Evolutionary conservation across 2,113 vertebrate species (phyloP).

Genomic region (Hiodon tergisus): DNA sequence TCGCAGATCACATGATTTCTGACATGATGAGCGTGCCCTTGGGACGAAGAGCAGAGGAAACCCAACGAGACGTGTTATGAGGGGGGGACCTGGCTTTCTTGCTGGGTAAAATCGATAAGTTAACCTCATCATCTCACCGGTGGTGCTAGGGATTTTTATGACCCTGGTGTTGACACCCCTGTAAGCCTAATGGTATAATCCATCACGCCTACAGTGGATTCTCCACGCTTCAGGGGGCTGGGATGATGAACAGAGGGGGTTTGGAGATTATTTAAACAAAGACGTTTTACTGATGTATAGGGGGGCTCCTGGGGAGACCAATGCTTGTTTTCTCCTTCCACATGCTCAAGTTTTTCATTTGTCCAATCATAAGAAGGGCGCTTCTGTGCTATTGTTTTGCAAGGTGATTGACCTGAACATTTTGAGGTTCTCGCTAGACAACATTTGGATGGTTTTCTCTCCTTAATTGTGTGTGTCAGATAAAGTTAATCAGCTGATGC

Average conservation of each 20-base stretch:
- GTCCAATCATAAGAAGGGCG: neutral
- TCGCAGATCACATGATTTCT: too few relatives aligned
- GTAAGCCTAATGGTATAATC: neutral
- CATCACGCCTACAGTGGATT: neutral
- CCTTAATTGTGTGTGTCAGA: neutral
- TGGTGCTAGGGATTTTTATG: neutral
- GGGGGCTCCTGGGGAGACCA: too few relatives aligned
- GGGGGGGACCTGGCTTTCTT: neutral
- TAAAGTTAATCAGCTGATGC: too few relatives aligned
- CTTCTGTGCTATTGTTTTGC: too few relatives aligned
- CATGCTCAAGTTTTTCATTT: neutral
- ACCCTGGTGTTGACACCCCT: constrained; percentile 7
- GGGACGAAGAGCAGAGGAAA: too few relatives aligned
- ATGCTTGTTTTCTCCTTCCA: neutral
- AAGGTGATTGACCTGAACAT: too few relatives aligned
- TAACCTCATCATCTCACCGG: neutral
- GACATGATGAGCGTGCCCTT: too few relatives aligned
- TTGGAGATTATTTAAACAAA: neutral
- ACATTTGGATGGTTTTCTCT: neutral
- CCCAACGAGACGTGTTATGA: neutral
- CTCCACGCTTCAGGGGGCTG: neutral
- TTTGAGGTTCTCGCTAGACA: too few relatives aligned
- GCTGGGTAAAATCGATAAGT: constrained; percentile 11
- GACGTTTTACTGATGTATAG: neutral
- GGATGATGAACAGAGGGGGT: neutral